Evolutionary conservation across 2,888 invertebrate genomes (phyloP).

Genomic region (Acheta domesticus): DNA sequence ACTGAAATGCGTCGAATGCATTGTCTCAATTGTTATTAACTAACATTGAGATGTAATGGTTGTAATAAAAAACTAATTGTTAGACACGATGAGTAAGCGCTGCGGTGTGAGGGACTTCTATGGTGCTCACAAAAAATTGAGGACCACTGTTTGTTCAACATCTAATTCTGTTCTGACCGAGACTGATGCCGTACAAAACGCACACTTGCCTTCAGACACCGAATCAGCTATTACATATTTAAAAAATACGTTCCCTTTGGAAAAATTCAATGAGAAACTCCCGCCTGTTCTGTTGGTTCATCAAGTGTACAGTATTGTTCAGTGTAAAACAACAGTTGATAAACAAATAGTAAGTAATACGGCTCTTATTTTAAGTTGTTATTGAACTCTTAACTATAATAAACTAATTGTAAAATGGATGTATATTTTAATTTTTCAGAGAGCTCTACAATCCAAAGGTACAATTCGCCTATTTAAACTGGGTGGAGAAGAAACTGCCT

Average conservation of each 20-base stretch:
- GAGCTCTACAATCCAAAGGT: conserved; percentile 43
- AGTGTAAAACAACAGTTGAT: conserved; percentile 46
- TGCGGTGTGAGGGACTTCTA: conserved; percentile 21
- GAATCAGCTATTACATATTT: conserved; percentile 35
- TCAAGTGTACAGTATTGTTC: conserved; percentile 48
- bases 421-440: conserved; percentile 40
- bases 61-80: no score
- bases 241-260: conserved; percentile 43
- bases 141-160: no score
- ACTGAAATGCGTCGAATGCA: no score
- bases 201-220: conserved; percentile 29
- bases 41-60: no score
- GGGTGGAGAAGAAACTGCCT: conserved; percentile 44
- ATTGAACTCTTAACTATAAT: background rate
- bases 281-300: conserved; percentile 49
- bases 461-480: conserved; percentile 46
- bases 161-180: no score
- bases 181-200: no score
- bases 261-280: conserved; percentile 46
- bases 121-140: background rate
- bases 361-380: background rate
- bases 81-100: conserved; percentile 31
- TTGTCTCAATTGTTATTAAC: no score
- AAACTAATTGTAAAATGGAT: background rate
- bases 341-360: conserved; percentile 45